phyloP scores from a whole-genome alignment of 2,888 invertebrate genomes.

The Torymus auratus region DNA sequence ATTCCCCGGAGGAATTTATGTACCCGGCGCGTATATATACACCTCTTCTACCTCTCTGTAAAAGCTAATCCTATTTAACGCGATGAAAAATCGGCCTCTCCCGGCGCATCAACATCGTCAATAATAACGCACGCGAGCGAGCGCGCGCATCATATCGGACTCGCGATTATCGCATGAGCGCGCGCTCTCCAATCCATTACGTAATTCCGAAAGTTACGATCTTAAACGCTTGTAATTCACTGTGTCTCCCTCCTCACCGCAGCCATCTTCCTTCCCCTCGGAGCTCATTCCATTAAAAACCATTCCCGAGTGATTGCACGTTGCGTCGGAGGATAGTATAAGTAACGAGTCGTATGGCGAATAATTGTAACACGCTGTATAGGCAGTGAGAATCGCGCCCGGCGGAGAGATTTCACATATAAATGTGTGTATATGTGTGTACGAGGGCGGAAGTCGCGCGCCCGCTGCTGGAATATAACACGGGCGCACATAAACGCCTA shows the following conservation, averaged over 20 bases:
- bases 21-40: not conserved
- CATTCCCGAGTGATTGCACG: slow-evolving; percentile 35
- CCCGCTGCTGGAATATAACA: slow-evolving; percentile 1
- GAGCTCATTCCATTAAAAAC: not conserved
- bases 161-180: slow-evolving; percentile 14
- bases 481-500: slow-evolving; percentile 50
- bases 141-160: not conserved
- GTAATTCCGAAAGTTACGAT: slow-evolving; percentile 41
- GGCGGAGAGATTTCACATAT: not conserved
- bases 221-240: slow-evolving; percentile 46
- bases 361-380: slow-evolving; percentile 50
- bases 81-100: not conserved
- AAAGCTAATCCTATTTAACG: not conserved
- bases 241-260: not conserved
- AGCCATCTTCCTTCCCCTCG: too few species aligned
- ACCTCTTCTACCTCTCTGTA: too few species aligned
- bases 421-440: slow-evolving; percentile 1
- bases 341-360: slow-evolving; percentile 10
- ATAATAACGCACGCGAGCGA: slow-evolving; percentile 15
- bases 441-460: slow-evolving; percentile 50
- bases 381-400: not conserved
- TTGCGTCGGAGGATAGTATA: slow-evolving; percentile 14
- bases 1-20: slow-evolving; percentile 15
- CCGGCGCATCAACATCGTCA: not conserved
- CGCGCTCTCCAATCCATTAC: slow-evolving; percentile 33